Evolutionary conservation across 2,797 vertebrate species (phyloP), one percentile per base, ranked within the genome.

Genomic region (Thaleichthys pacificus): DNA sequence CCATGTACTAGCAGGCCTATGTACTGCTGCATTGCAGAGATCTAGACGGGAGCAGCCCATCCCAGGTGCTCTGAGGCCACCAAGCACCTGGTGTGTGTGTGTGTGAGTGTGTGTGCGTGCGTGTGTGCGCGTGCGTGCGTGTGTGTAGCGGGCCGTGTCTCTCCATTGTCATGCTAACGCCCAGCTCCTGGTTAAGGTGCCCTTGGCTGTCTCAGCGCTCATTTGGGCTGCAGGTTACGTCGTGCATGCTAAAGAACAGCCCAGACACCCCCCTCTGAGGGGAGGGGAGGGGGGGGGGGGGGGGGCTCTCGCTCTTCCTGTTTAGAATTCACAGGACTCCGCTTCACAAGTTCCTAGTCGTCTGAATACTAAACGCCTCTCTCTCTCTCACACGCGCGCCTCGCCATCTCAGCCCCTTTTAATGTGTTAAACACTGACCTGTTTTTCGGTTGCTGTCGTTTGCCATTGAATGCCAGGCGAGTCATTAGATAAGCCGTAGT

Each of bases 181-280:
- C 14, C 62, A 51, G 68, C 74, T 76, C 82, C 51, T 77, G 75
- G 77, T 77, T 84, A 90, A 86, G 86, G 86, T 88, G 88, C 85
- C 88, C 84, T 88, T 87, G 86, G 85, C 78, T 74, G 80, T 78
- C 79, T 76, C 70, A 61, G 54, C 80, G 78, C 71, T 62, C 65
- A 38, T 60, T 68, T 65, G 60, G 70, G 79, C 70, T 73, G 75
- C 60, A 49, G 66, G 66, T 76, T 82, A 85, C 79, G 74, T 75
- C 65, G 56, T 86, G 86, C 76, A 83, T 85, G 74, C 76, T 85
- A 78, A 89, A 76, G 28, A 70, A 77, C 80, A 66, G 73, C 76
- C 69, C 73, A 49, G 21, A 66, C 64, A 49, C 64, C 38, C 38
- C 64, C 22, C 38, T 17, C 42, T 47, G 42, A 0, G 11, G 11